A percentile compares a stretch with the other conserved stretches of the same genome.
Evolutionary conservation across 2,888 invertebrate genomes (phyloP).

Genomic region (Drosophila barbarae): DNA sequence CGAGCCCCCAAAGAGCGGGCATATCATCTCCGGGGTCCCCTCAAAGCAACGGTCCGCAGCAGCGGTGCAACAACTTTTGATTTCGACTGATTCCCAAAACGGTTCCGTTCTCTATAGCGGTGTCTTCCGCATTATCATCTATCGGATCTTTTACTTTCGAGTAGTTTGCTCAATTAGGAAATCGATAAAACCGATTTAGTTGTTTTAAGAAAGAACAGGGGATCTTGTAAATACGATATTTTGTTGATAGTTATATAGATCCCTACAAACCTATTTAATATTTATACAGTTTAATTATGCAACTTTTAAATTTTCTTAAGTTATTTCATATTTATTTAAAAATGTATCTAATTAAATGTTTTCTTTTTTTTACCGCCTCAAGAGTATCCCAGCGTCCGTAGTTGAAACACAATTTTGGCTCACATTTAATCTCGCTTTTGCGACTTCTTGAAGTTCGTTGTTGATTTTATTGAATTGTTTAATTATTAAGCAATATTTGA

Average conservation of each 20-base stretch:
- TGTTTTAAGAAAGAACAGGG: background rate
- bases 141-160: slow-evolving; percentile 5
- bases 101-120: slow-evolving; percentile 57
- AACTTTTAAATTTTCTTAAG: too few relatives aligned
- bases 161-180: slow-evolving; percentile 13
- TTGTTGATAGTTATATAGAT: background rate
- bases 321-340: too few relatives aligned
- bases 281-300: too few relatives aligned
- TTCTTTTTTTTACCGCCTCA: background rate
- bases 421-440: slow-evolving; percentile 28
- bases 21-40: background rate
- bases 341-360: too few relatives aligned
- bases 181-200: background rate
- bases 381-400: slow-evolving; percentile 21
- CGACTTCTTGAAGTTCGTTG: slow-evolving; percentile 55
- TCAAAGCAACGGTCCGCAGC: slow-evolving; percentile 41
- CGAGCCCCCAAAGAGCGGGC: slow-evolving; percentile 15
- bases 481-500: slow-evolving; percentile 72
- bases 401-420: slow-evolving; percentile 7
- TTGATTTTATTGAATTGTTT: slow-evolving; percentile 72
- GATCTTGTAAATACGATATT: background rate
- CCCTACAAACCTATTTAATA: too few relatives aligned
- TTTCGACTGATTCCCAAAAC: slow-evolving; percentile 48
- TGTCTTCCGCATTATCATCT: slow-evolving; percentile 29
- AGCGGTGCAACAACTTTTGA: slow-evolving; percentile 62